phyloP scores from a whole-genome alignment of 2,888 invertebrate genomes.

The Helicoverpa assulta region DNA sequence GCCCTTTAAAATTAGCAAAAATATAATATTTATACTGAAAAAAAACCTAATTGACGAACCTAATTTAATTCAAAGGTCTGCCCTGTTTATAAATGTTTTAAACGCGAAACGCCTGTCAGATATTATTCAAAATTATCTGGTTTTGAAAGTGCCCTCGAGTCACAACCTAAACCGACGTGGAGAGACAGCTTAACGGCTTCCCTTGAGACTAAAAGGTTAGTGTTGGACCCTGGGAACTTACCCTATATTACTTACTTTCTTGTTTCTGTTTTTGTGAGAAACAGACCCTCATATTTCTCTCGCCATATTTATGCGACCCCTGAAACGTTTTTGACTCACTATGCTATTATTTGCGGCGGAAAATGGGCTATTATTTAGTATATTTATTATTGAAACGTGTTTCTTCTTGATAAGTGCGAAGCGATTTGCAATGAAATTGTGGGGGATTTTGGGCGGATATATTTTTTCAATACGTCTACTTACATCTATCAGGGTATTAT shows the following conservation, averaged over 20 bases:
- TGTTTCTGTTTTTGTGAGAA: slow-evolving; percentile 11
- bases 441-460: slow-evolving; percentile 11
- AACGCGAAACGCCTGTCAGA: slow-evolving; percentile 17
- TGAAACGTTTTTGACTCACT: slow-evolving; percentile 19
- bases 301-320: slow-evolving; percentile 29
- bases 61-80: neutral
- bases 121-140: slow-evolving; percentile 18
- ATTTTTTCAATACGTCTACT: neutral
- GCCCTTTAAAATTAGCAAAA: too few species aligned
- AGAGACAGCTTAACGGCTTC: slow-evolving; percentile 34
- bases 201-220: slow-evolving; percentile 18
- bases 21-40: too few species aligned
- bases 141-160: slow-evolving; percentile 19
- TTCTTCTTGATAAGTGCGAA: slow-evolving; percentile 14
- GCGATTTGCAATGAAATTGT: slow-evolving; percentile 20
- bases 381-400: slow-evolving; percentile 10
- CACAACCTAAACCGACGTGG: slow-evolving; percentile 18
- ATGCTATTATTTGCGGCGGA: slow-evolving; percentile 10
- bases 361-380: slow-evolving; percentile 27
- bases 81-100: neutral
- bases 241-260: slow-evolving; percentile 9
- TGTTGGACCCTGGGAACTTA: slow-evolving; percentile 20
- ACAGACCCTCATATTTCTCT: slow-evolving; percentile 38
- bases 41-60: neutral
- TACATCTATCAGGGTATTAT: too few species aligned